phyloP scores from a whole-genome alignment of 2,797 vertebrate genomes.

The Ceryle rudis region DNA sequence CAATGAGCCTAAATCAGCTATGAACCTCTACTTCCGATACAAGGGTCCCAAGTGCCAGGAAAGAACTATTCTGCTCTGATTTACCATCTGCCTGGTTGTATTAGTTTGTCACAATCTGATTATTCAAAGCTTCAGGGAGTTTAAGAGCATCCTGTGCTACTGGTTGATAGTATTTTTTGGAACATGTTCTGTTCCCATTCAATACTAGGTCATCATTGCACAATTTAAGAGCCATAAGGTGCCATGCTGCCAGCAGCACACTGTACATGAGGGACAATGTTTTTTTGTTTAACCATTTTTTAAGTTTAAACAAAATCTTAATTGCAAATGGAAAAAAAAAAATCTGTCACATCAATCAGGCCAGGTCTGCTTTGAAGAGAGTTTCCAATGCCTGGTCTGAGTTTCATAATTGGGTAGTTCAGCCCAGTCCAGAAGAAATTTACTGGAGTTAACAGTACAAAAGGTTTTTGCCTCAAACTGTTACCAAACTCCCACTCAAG shows the following conservation, averaged over 20 bases:
- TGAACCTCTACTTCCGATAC: neutral
- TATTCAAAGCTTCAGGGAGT: neutral
- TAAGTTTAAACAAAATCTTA: slow-evolving; percentile 33
- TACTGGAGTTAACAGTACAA: neutral
- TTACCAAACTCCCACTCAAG: neutral
- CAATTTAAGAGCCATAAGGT: neutral
- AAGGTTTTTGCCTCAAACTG: neutral
- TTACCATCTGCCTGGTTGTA: neutral
- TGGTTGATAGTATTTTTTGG: neutral
- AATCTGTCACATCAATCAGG: slow-evolving; percentile 10
- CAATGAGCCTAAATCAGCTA: neutral
- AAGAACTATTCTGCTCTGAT: neutral
- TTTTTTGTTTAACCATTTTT: neutral
- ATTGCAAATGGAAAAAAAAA: slow-evolving; percentile 16
- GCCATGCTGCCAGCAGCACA: slow-evolving; percentile 15
- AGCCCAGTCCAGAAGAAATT: neutral
- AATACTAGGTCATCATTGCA: neutral
- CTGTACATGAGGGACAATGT: neutral
- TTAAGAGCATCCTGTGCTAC: neutral
- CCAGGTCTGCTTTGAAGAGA: neutral
- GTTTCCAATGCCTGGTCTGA: neutral
- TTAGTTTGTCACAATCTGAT: neutral
- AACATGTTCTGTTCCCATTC: neutral
- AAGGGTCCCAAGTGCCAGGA: neutral
- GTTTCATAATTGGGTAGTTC: neutral